Percentiles rank a stretch among this genome's conserved stretches.
Evolutionary conservation across 2,888 invertebrate species (phyloP).

Genomic region (Leptinotarsa haldemani): DNA sequence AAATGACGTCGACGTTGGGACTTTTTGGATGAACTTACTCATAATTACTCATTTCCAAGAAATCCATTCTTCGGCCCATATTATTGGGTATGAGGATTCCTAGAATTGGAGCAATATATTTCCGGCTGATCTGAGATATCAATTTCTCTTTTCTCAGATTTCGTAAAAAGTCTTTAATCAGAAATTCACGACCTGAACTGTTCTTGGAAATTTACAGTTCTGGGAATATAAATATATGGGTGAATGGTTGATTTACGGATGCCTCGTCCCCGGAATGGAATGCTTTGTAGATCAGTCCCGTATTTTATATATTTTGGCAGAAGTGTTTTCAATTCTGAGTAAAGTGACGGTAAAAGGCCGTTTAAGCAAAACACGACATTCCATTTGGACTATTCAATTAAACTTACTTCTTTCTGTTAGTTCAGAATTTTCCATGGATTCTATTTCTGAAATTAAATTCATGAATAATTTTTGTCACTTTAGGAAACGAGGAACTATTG

Average conservation of each 20-base stretch:
- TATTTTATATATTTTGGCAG: background rate
- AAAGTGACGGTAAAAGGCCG: background rate
- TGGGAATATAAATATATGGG: background rate
- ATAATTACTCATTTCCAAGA: conserved; percentile 6
- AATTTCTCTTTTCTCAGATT: background rate
- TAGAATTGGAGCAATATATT: background rate
- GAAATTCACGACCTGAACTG: background rate
- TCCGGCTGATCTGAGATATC: background rate
- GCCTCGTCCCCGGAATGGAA: background rate
- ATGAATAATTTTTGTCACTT: too few species aligned
- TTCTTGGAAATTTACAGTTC: conserved; percentile 1
- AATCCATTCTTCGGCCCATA: conserved; percentile 1
- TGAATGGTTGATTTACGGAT: background rate
- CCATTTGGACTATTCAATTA: background rate
- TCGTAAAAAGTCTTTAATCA: background rate
- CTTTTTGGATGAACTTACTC: background rate
- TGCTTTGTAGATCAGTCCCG: background rate
- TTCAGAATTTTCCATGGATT: too few species aligned
- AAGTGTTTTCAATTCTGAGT: background rate
- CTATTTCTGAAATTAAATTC: too few species aligned
- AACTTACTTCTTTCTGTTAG: background rate
- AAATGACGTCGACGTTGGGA: conserved; percentile 19
- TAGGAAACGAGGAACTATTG: too few species aligned
- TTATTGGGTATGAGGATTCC: conserved; percentile 17
- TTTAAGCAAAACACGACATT: background rate